Conservation (phyloP, 1,140 invertebrate genomes). For the Mycetomoellerius zeteki region DNA sequence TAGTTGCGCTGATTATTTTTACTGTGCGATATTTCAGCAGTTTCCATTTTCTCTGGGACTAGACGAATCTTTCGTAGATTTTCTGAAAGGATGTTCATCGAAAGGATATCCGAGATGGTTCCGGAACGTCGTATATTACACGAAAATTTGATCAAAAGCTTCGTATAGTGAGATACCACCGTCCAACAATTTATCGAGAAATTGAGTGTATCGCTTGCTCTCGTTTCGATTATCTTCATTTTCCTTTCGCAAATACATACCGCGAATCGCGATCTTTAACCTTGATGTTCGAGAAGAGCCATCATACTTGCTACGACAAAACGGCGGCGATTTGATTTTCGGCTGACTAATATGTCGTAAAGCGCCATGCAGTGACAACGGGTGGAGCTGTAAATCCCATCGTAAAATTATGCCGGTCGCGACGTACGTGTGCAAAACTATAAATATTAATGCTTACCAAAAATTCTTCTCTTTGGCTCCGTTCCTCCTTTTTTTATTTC, state of each 20-base stretch:
- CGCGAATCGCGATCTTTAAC: conserved; percentile 21
- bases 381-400: conserved; percentile 75
- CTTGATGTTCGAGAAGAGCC: neutral
- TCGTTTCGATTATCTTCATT: conserved; percentile 17
- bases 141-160: neutral
- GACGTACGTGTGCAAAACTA: conserved; percentile 75
- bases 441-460: conserved; percentile 81
- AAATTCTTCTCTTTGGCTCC: conserved; percentile 75
- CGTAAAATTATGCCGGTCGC: conserved; percentile 75
- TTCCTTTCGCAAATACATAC: neutral
- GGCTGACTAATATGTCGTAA: conserved; percentile 68
- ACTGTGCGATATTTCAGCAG: neutral
- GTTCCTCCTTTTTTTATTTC: conserved; percentile 41
- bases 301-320: neutral
- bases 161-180: neutral
- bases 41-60: neutral
- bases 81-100: neutral
- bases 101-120: neutral
- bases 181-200: neutral
- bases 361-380: conserved; percentile 65
- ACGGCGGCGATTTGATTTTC: conserved; percentile 57
- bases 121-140: neutral
- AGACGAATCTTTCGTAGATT: neutral
- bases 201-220: neutral
- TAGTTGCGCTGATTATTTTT: neutral